phyloP scores from a whole-genome alignment of 1,140 invertebrate species.

The Macrotrachela quadricornifera region DNA sequence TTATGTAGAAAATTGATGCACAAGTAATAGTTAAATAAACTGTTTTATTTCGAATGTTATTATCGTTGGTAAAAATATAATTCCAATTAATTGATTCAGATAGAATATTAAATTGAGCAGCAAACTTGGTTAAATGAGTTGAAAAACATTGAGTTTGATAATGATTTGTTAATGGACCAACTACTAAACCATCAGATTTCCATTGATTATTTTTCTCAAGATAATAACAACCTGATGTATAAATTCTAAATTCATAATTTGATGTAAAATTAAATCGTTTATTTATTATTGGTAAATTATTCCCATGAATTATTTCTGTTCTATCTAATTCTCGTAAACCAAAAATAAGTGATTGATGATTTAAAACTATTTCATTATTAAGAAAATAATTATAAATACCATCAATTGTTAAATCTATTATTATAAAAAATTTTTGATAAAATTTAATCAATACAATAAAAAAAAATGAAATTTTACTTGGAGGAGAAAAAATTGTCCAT shows the following conservation, averaged over 20 bases:
- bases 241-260: background rate
- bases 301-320: no score
- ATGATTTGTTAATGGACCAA: conserved; percentile 16
- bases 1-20: conserved; percentile 28
- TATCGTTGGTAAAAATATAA: conserved; percentile 19
- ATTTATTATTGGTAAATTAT: no score
- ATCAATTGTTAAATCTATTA: no score
- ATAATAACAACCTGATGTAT: conserved; percentile 12
- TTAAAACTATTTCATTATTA: no score
- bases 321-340: no score
- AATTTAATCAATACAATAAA: no score
- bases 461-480: no score
- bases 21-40: conserved; percentile 36
- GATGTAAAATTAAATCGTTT: no score
- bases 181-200: conserved; percentile 15
- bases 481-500: no score
- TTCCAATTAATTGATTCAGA: conserved; percentile 30
- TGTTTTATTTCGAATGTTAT: conserved; percentile 34
- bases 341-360: no score
- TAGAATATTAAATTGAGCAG: conserved; percentile 23
- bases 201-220: conserved; percentile 12
- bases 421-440: no score
- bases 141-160: conserved; percentile 16
- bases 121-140: conserved; percentile 29
- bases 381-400: no score